Evolutionary conservation across 2,888 invertebrate genomes (phyloP).

Genomic region (Drosophila mayaguana): DNA sequence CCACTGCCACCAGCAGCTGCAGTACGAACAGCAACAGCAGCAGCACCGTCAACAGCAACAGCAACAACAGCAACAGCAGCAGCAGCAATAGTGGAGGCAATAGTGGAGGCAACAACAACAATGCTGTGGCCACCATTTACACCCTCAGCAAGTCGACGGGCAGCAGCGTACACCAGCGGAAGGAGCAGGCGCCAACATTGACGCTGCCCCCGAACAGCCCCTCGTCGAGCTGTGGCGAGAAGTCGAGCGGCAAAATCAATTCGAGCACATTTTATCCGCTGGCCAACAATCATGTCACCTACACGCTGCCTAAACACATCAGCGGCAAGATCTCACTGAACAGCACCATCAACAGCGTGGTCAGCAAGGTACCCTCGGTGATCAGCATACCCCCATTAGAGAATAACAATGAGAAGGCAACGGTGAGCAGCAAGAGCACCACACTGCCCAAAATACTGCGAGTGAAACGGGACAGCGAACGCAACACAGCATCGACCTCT

Average conservation of each 20-base stretch:
- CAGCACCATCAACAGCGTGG: slow-evolving; percentile 84
- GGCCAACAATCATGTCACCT: slow-evolving; percentile 84
- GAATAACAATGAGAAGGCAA: slow-evolving; percentile 53
- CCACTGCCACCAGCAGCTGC: slow-evolving; percentile 35
- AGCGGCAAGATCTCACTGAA: slow-evolving; percentile 84
- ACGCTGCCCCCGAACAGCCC: slow-evolving; percentile 81
- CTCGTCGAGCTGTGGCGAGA: slow-evolving; percentile 55
- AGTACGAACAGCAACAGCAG: slow-evolving; percentile 21
- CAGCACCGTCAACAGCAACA: slow-evolving; percentile 22
- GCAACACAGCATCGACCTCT: neutral
- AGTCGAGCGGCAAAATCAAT: slow-evolving; percentile 81
- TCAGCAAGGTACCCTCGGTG: slow-evolving; percentile 85
- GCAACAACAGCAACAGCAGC: slow-evolving; percentile 33
- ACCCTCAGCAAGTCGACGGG: slow-evolving; percentile 75
- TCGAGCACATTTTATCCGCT: slow-evolving; percentile 84
- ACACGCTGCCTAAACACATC: slow-evolving; percentile 84
- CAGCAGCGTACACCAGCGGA: slow-evolving; percentile 45
- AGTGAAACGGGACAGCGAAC: slow-evolving; percentile 64
- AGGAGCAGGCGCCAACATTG: slow-evolving; percentile 79
- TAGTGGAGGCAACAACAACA: slow-evolving; percentile 55
- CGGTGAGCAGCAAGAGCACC: slow-evolving; percentile 66
- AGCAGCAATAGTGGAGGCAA: slow-evolving; percentile 34
- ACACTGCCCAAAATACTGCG: slow-evolving; percentile 83
- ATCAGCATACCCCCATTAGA: slow-evolving; percentile 83
- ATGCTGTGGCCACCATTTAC: slow-evolving; percentile 80